Percentiles rank a stretch among this genome's conserved stretches.
Evolutionary conservation across 2,888 invertebrate genomes (phyloP).

Genomic region (Diadromus collaris): DNA sequence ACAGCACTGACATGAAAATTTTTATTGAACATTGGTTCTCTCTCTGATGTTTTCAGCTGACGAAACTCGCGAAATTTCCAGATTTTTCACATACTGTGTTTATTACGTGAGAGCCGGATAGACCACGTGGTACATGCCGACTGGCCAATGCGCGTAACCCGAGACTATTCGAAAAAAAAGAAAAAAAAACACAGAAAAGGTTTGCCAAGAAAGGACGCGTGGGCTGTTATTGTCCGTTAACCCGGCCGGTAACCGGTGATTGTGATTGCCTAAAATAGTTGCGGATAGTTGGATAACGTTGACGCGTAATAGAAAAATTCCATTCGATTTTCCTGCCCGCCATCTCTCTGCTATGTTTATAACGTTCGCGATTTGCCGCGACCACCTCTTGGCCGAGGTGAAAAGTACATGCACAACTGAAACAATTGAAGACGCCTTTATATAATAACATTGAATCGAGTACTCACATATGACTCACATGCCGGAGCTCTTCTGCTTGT

Average conservation of each 20-base stretch:
- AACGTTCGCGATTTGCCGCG: too few relatives aligned
- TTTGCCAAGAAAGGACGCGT: neutral
- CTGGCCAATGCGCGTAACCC: neutral
- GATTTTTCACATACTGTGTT: slow-evolving; percentile 19
- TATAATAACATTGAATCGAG: too few relatives aligned
- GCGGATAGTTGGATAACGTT: too few relatives aligned
- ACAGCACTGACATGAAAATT: slow-evolving; percentile 23
- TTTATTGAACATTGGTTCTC: slow-evolving; percentile 17
- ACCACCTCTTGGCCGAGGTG: too few relatives aligned
- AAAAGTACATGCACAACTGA: too few relatives aligned
- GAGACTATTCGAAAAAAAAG: neutral
- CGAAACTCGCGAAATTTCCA: slow-evolving; percentile 47
- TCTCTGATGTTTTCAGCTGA: slow-evolving; percentile 1
- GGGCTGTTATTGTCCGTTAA: neutral
- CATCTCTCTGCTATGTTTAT: too few relatives aligned
- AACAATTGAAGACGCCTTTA: too few relatives aligned
- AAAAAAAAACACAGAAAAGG: neutral
- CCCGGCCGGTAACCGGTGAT: neutral
- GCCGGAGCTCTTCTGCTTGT: too few relatives aligned
- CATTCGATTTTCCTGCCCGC: too few relatives aligned
- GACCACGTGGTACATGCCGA: slow-evolving; percentile 54
- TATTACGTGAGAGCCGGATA: slow-evolving; percentile 14
- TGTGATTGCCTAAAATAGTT: too few relatives aligned
- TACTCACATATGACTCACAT: too few relatives aligned
- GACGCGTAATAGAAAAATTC: too few relatives aligned